These are phyloP conservation scores for Acanthisitta chloris DNA, from an alignment of 2,113 vertebrate species.

Conservation along the genomic window DNA sequence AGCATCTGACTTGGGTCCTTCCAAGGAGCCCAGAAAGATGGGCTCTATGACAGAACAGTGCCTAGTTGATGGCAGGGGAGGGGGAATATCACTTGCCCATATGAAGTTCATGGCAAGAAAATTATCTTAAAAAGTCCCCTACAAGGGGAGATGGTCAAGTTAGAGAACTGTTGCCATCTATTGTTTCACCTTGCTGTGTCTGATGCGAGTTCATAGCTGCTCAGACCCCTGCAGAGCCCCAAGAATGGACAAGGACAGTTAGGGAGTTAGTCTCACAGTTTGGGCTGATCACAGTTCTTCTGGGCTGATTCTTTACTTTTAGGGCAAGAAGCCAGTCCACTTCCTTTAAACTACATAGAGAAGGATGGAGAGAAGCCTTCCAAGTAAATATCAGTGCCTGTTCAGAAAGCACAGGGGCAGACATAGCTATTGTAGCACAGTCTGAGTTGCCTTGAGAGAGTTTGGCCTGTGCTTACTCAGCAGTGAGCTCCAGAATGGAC, in stretches of 20 bases:
- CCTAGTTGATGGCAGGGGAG: neutral
- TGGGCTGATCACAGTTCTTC: neutral
- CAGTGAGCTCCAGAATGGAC: constrained; percentile 76
- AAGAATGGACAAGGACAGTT: neutral
- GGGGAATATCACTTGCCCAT: neutral
- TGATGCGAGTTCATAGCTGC: neutral
- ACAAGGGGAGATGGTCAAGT: neutral
- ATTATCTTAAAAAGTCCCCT: neutral
- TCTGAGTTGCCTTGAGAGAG: neutral
- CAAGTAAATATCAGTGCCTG: neutral
- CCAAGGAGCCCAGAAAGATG: neutral
- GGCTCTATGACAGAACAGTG: neutral
- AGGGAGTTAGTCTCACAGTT: neutral
- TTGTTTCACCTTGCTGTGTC: neutral
- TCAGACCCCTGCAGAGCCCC: neutral
- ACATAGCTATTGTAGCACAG: neutral
- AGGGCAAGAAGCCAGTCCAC: neutral
- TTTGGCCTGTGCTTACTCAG: constrained; percentile 63
- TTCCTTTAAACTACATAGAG: neutral
- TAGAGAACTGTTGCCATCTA: neutral
- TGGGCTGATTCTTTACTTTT: neutral
- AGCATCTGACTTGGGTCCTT: neutral
- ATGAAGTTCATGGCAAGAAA: neutral
- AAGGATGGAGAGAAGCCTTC: neutral
- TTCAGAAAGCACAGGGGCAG: neutral